Conservation (phyloP, 92 coral and sea anemone genomes). For the Epizoanthus rinbou region DNA sequence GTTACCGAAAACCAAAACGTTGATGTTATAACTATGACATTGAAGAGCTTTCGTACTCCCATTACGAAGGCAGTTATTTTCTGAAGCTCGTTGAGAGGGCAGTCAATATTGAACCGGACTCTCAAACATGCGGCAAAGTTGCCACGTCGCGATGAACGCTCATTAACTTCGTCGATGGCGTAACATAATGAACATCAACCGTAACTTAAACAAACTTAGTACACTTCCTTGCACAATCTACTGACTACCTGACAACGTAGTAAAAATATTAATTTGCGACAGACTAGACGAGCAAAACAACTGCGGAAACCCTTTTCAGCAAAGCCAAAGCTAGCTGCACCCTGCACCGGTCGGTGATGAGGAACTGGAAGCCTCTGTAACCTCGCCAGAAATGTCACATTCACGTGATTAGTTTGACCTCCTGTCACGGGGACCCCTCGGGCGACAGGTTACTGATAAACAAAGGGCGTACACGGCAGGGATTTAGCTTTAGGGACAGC, state of each 20-base stretch:
- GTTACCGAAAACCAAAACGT: slow-evolving; percentile 97
- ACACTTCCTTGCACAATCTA: not conserved
- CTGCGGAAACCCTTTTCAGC: not conserved
- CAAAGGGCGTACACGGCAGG: no score
- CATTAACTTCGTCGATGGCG: not conserved
- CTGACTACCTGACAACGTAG: not conserved
- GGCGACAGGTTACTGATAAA: no score
- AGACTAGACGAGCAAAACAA: not conserved
- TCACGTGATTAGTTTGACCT: no score
- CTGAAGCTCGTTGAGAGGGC: not conserved
- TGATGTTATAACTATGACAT: slow-evolving; percentile 86
- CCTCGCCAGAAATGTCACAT: slow-evolving; percentile 13
- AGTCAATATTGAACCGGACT: not conserved
- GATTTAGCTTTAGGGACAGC: no score
- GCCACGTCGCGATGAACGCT: slow-evolving; percentile 28
- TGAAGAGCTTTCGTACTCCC: slow-evolving; percentile 77
- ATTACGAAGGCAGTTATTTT: slow-evolving; percentile 45
- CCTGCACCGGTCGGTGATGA: slow-evolving; percentile 7
- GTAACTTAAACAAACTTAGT: not conserved
- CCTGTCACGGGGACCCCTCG: no score
- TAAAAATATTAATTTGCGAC: no score
- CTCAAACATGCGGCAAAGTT: slow-evolving; percentile 42
- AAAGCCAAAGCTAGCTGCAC: no score
- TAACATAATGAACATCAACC: not conserved
- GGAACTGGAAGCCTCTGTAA: slow-evolving; percentile 29